Percentiles rank a stretch among this genome's conserved stretches.
Evolutionary conservation across 2,797 vertebrate genomes (phyloP).

Genomic region (Scyliorhinus canicula): DNA sequence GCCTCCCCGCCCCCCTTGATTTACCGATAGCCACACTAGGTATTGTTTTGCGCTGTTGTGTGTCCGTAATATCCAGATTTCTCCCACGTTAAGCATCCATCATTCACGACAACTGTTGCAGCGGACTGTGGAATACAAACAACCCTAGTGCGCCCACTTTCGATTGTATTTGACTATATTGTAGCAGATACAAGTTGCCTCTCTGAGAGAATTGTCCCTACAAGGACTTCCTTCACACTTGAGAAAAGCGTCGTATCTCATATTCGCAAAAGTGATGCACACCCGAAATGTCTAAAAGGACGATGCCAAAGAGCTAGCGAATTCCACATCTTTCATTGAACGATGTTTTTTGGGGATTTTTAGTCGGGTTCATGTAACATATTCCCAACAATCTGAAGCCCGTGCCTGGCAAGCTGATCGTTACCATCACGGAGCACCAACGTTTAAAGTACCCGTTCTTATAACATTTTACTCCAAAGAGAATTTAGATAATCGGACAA

Average conservation of each 20-base stretch:
- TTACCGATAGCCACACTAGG: not conserved
- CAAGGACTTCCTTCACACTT: not conserved
- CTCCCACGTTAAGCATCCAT: not conserved
- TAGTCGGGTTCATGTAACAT: not conserved
- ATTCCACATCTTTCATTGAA: not conserved
- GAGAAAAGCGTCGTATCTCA: not conserved
- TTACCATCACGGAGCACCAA: not conserved
- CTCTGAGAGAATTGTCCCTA: not conserved
- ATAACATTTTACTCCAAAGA: not conserved
- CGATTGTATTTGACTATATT: not conserved
- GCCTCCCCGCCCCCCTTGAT: not conserved
- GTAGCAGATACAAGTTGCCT: not conserved
- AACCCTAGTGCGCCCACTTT: not conserved
- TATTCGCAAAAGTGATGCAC: not conserved
- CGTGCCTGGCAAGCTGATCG: too few relatives aligned
- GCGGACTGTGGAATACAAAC: not conserved
- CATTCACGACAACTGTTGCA: not conserved
- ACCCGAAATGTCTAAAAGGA: not conserved
- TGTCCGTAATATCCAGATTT: not conserved
- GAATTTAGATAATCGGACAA: not conserved
- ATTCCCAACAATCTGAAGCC: not conserved
- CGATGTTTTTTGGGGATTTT: not conserved
- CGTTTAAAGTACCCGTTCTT: not conserved
- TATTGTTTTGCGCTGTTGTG: not conserved
- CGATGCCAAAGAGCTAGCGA: not conserved